A percentile compares a stretch with the other conserved stretches of the same genome.
phyloP scores from a whole-genome alignment of 2,797 vertebrate species.

The Pristis pectinata region DNA sequence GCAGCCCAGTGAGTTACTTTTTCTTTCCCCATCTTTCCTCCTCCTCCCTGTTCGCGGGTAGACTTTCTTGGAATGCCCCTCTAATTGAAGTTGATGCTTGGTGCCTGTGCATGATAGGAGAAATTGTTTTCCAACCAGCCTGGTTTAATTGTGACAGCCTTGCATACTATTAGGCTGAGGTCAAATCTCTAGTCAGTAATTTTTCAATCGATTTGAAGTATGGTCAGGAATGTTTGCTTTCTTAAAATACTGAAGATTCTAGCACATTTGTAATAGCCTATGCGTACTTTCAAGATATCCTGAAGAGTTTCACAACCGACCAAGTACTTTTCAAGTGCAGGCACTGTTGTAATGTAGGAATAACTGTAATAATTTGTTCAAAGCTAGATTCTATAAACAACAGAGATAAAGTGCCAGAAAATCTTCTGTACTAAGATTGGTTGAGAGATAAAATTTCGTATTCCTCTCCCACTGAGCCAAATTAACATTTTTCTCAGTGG shows the following conservation, averaged over 20 bases:
- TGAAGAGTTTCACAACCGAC: neutral
- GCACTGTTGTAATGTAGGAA: conserved; percentile 1
- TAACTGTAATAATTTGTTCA: neutral
- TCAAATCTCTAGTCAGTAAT: neutral
- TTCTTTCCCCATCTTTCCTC: neutral
- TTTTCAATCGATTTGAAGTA: neutral
- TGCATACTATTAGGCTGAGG: neutral
- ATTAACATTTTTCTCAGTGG: neutral
- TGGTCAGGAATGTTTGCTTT: neutral
- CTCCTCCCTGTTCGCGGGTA: too few species aligned
- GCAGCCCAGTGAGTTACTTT: neutral
- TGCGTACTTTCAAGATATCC: neutral
- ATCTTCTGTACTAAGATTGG: neutral
- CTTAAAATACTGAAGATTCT: neutral
- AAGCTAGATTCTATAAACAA: too few species aligned
- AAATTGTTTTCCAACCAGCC: neutral
- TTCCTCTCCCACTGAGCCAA: neutral
- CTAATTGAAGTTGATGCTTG: neutral
- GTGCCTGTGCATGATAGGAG: neutral
- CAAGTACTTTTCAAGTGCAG: neutral
- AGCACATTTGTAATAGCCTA: neutral
- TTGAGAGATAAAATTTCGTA: neutral
- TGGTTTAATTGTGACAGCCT: neutral
- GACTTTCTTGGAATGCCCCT: neutral
- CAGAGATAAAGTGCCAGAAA: neutral